Percentiles rank a stretch among this genome's conserved stretches.
Evolutionary conservation across 2,797 vertebrate species (phyloP).

Genomic region (Emydoidea blandingii): DNA sequence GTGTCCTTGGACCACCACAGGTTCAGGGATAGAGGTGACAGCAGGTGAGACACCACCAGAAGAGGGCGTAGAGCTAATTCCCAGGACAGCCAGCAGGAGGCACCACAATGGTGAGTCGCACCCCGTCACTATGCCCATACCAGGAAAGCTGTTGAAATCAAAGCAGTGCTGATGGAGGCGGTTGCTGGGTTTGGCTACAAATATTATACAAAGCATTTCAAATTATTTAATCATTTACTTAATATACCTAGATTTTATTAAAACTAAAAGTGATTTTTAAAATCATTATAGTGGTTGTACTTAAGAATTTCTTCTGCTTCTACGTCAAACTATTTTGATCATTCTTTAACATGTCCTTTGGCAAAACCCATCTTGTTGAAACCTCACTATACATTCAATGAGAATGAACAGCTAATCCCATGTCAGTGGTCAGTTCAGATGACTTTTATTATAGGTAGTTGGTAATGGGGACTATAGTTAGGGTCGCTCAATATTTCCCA

Average conservation of each 20-base stretch:
- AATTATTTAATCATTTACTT: not conserved
- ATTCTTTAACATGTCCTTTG: not conserved
- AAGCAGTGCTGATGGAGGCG: not conserved
- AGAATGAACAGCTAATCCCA: not conserved
- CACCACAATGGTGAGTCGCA: no score
- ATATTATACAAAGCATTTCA: not conserved
- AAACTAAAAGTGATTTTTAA: not conserved
- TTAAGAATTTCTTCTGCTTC: not conserved
- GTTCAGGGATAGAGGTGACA: no score
- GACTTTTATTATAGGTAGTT: not conserved
- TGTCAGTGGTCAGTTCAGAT: not conserved
- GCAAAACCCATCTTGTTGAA: not conserved
- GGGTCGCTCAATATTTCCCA: not conserved
- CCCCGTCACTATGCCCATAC: no score
- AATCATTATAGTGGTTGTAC: not conserved
- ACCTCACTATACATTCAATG: not conserved
- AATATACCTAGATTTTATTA: not conserved
- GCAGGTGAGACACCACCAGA: no score
- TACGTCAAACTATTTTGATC: not conserved
- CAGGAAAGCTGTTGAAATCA: not conserved
- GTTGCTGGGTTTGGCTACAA: not conserved
- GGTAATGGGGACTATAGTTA: not conserved
- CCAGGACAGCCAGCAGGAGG: no score
- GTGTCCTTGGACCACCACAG: no score
- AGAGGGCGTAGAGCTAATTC: no score